Conservation (phyloP, 2,888 invertebrate genomes). For the Leptopilina myrica region DNA sequence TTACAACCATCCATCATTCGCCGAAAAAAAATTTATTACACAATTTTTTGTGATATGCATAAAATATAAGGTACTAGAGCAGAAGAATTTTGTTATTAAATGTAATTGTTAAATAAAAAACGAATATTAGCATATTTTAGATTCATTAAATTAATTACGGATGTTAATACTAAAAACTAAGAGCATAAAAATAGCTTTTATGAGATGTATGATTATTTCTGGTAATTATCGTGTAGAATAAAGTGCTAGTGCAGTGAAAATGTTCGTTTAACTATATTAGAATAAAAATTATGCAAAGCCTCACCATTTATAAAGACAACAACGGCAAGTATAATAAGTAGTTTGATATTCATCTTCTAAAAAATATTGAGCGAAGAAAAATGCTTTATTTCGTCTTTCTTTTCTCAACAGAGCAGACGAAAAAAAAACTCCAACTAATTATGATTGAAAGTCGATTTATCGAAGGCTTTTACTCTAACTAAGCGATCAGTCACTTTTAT, state of each 20-base stretch:
- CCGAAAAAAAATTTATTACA: not conserved
- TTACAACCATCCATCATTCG: slow-evolving; percentile 4
- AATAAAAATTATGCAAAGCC: not conserved
- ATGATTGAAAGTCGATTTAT: slow-evolving; percentile 18
- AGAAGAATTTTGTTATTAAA: not conserved
- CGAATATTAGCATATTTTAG: not conserved
- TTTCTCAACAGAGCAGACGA: not conserved
- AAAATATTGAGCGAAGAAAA: not conserved
- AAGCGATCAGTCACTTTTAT: slow-evolving; percentile 22
- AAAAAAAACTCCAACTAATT: not conserved
- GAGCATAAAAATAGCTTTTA: not conserved
- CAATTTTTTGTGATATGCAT: not conserved
- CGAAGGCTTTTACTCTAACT: not conserved
- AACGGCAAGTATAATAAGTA: not conserved
- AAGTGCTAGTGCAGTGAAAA: slow-evolving; percentile 1
- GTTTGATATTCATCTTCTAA: not conserved
- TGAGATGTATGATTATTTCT: not conserved
- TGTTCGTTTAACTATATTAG: not conserved
- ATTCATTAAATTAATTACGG: not conserved
- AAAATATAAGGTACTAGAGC: not conserved
- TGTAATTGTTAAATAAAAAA: not conserved
- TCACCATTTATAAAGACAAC: slow-evolving; percentile 1
- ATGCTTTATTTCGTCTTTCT: not conserved
- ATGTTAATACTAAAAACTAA: not conserved
- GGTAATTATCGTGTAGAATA: slow-evolving; percentile 11